Percentiles rank a stretch among this genome's conserved stretches.
phyloP scores from a whole-genome alignment of 2,113 vertebrate species.

The Cyanocitta stelleri region DNA sequence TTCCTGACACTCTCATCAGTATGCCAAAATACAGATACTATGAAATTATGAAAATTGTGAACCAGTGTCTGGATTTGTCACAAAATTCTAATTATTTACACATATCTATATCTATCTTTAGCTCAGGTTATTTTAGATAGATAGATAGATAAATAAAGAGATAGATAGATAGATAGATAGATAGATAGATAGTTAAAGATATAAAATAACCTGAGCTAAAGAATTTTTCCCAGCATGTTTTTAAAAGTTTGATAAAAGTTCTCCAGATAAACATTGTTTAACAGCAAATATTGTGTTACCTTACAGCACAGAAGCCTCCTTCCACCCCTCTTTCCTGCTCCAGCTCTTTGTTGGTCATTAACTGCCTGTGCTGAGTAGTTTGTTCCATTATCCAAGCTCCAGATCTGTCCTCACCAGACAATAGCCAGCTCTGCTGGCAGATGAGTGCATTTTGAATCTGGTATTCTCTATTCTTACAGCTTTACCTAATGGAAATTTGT shows the following conservation, averaged over 20 bases:
- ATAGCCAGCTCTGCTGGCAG: conserved; percentile 14
- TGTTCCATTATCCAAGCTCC: conserved; percentile 17
- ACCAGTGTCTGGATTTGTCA: neutral
- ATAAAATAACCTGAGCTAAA: neutral
- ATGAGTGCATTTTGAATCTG: neutral
- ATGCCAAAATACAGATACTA: neutral
- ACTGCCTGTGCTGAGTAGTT: neutral
- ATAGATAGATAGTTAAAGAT: neutral
- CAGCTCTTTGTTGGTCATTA: neutral
- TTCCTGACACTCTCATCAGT: neutral
- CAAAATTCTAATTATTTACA: neutral
- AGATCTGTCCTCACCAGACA: conserved; percentile 21
- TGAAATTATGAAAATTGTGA: neutral
- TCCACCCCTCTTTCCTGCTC: conserved; percentile 1
- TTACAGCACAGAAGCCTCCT: neutral
- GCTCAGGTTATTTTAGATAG: neutral
- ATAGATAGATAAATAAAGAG: no score
- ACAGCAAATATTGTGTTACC: neutral
- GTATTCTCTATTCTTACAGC: neutral
- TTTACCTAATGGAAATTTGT: conserved; percentile 7
- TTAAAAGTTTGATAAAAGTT: neutral
- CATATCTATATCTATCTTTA: neutral
- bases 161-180: neutral
- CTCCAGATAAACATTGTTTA: neutral
- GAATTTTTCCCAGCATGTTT: neutral